Conservation (phyloP, 2,888 invertebrate genomes). For the Dermolepida albohirtum region DNA sequence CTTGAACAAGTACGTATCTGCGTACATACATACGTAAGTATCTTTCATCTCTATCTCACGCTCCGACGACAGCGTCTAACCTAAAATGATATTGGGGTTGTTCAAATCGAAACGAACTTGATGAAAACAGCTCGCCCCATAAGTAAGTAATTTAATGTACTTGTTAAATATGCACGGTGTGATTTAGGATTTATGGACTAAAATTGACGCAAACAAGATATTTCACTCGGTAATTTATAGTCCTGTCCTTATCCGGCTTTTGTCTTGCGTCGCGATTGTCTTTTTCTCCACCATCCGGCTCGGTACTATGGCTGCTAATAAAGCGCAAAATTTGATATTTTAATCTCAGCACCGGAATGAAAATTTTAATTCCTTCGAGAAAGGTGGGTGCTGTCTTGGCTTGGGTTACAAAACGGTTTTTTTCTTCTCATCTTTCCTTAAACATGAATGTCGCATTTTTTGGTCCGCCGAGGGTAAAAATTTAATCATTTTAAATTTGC, state of each 20-base stretch:
- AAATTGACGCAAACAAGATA: constrained; percentile 29
- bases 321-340: constrained; percentile 37
- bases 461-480: constrained; percentile 26
- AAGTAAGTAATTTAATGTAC: constrained; percentile 29
- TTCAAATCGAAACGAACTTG: constrained; percentile 10
- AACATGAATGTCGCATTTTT: constrained; percentile 18
- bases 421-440: background rate
- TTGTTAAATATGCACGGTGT: constrained; percentile 33
- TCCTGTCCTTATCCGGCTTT: background rate
- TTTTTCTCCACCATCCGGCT: constrained; percentile 1
- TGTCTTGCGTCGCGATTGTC: background rate
- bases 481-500: constrained; percentile 36
- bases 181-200: constrained; percentile 31
- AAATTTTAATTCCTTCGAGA: constrained; percentile 34
- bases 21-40: background rate
- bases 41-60: background rate
- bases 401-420: constrained; percentile 16
- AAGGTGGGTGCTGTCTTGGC: constrained; percentile 9
- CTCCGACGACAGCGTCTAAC: background rate
- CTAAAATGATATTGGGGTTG: background rate
- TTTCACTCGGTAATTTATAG: constrained; percentile 1
- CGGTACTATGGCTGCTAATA: constrained; percentile 15
- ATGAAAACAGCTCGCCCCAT: background rate
- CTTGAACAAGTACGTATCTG: no score
- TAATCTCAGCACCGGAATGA: constrained; percentile 28